Evolutionary conservation across 2,888 invertebrate genomes (phyloP), one percentile per base, ranked within the genome.

Genomic region (Euproctis similis): DNA sequence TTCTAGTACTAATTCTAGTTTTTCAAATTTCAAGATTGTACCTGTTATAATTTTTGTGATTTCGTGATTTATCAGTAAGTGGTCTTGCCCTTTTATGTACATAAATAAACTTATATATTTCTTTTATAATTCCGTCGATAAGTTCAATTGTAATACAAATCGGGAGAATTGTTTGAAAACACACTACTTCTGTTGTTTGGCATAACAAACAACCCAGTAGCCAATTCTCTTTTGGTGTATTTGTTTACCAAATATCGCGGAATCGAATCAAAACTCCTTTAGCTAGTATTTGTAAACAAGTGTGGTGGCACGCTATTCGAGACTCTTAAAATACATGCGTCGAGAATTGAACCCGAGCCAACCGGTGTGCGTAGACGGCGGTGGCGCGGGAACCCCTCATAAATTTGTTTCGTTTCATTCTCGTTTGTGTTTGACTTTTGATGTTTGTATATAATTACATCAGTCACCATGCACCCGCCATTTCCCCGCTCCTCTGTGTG

Each of bases 251-350:
- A 78, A 73, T 70, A 64, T 62, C 51, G 63, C 59, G 72, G 61
- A 77, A 75, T 76, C 64, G 70, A 76, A 78, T 73, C 71, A 73
- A 70, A 68, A 70, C 67, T 64, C 71, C 61, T n/a, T n/a, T n/a
- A n/a, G 66, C 69, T 71, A 76, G 69, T 80, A 82, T 84, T 84
- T 75, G 82, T 82, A 82, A 82, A 82, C 82, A 81, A n/a, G 68
- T 70, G 64, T 60, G 59, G 55, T 57, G 54, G 54, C 43, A 48
- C 60, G 60, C 64, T n/a, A 67, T 68, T 75, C 70, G 69, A 72
- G 74, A 62, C 61, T 77, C 81, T 74, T 46, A 72, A 81, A 82
- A 82, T 84, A 82, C 75, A 60, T 75, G 71, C 68, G 75, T 76
- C 76, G 81, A 77, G 78, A 80, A 70, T 84, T 81, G 81, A 81